Evolutionary conservation across 2,888 invertebrate genomes (phyloP).

Genomic region (Volucella zonaria): DNA sequence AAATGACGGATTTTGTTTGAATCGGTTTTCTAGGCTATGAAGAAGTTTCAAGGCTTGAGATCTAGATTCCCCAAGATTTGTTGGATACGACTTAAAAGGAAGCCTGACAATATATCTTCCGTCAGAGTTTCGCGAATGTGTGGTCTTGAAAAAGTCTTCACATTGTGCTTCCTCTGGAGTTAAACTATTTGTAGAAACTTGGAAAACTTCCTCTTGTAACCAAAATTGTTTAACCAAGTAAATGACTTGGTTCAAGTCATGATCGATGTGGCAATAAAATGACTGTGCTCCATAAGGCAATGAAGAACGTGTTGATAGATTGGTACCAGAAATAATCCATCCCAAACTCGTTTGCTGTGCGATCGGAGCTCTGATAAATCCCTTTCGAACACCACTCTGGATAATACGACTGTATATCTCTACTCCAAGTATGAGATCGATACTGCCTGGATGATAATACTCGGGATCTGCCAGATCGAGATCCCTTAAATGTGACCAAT

Average conservation of each 20-base stretch:
- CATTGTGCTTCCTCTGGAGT: conserved; percentile 20
- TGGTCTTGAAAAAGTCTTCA: conserved; percentile 14
- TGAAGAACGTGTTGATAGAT: conserved; percentile 8
- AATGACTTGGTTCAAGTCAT: neutral
- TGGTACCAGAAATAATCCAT: conserved; percentile 10
- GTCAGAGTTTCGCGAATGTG: conserved; percentile 22
- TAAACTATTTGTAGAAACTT: neutral
- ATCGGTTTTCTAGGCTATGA: too few relatives aligned
- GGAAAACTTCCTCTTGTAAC: conserved; percentile 31
- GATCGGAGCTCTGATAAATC: neutral
- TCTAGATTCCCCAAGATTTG: too few relatives aligned
- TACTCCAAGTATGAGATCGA: conserved; percentile 11
- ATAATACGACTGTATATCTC: conserved; percentile 1
- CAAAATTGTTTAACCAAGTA: conserved; percentile 18
- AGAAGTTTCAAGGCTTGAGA: too few relatives aligned
- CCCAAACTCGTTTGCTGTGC: conserved; percentile 1
- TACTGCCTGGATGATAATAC: conserved; percentile 5
- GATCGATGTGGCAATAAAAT: conserved; percentile 10
- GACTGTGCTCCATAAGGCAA: conserved; percentile 3
- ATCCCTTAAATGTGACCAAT: conserved; percentile 17
- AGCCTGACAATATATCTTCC: conserved; percentile 10
- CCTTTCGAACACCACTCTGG: conserved; percentile 11
- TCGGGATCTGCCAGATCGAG: conserved; percentile 12
- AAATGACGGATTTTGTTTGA: too few relatives aligned
- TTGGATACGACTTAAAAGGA: neutral